Evolutionary conservation across 2,888 invertebrate species (phyloP), one percentile per base, ranked within the genome.

Genomic region (Schizaphis graminum): DNA sequence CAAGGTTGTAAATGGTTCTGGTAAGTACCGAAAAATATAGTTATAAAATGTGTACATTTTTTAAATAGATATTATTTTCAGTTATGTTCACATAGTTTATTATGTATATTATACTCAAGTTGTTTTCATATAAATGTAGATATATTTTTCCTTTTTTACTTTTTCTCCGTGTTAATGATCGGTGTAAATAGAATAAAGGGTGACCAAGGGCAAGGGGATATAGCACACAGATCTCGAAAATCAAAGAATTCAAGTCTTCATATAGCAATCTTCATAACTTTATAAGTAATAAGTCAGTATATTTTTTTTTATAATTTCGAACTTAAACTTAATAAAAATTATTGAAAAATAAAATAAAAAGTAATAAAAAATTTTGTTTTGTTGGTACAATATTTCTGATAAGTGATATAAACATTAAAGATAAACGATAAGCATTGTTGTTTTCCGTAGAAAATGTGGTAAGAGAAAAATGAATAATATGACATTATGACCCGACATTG

Each of bases 1-100:
- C 53, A 94, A 94, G 24, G 91, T 95, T 13, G 61, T 88, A 84
- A 94, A 92, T 26, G 85, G 57, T 21, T 85, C 57, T 28, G 47
- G 91, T 91, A 57, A 91, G 85, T 91, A 57, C 16, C 28, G 21
- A 21, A 77, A 35, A 41, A 77, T 67, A 67, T 77, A 77, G 21
- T 77, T 35, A 35, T 24, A 77, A 35, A 21, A 77, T 35, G 7
- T n/a, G 0, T 5, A 13, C 16, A 16, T 35, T 35, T 67, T 35
- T 47, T 47, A 47, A 47, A 21, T 77, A 5, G n/a, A 35, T 4
- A 35, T 21, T 77, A 35, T 77, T 35, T n/a, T 77, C 35, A 21
- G 21, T 35, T 77, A 77, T 1, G 35, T 77, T 77, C 35, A 35
- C 16, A 5, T 67, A 67, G 16, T 21, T 35, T 35, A 67, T 67